Evolutionary conservation across 2,797 vertebrate genomes (phyloP).

Genomic region (Picus viridis): DNA sequence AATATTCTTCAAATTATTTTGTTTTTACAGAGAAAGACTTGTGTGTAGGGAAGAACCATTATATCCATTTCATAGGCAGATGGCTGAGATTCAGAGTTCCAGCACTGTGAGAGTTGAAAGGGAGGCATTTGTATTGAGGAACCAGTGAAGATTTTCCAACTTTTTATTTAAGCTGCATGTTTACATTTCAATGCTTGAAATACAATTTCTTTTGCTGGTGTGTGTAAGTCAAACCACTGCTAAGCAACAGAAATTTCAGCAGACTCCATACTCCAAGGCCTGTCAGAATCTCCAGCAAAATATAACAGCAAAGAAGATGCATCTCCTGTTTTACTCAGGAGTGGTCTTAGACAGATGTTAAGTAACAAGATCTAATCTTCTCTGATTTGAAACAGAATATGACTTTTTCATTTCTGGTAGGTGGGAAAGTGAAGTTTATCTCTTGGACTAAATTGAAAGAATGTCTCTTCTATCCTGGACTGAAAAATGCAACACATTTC

Average conservation of each 20-base stretch:
- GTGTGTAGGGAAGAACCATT: neutral
- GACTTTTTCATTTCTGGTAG: neutral
- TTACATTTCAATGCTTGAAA: neutral
- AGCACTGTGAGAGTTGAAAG: neutral
- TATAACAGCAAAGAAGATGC: neutral
- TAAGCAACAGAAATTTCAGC: neutral
- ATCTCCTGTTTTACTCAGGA: neutral
- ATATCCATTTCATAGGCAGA: neutral
- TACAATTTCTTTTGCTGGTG: neutral
- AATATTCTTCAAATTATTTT: neutral
- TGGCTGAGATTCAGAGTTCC: neutral
- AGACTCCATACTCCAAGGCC: neutral
- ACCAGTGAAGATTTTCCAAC: neutral
- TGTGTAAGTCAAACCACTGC: neutral
- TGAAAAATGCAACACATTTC: neutral
- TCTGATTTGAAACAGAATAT: neutral
- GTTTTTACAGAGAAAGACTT: neutral
- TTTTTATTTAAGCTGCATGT: neutral
- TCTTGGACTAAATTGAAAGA: neutral
- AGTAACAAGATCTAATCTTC: neutral
- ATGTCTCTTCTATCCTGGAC: neutral
- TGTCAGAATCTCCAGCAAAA: neutral
- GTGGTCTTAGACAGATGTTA: neutral
- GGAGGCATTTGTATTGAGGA: accelerated
- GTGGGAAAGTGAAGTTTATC: neutral